Conservation (phyloP, 2,113 vertebrate species). For the Pipa parva region DNA sequence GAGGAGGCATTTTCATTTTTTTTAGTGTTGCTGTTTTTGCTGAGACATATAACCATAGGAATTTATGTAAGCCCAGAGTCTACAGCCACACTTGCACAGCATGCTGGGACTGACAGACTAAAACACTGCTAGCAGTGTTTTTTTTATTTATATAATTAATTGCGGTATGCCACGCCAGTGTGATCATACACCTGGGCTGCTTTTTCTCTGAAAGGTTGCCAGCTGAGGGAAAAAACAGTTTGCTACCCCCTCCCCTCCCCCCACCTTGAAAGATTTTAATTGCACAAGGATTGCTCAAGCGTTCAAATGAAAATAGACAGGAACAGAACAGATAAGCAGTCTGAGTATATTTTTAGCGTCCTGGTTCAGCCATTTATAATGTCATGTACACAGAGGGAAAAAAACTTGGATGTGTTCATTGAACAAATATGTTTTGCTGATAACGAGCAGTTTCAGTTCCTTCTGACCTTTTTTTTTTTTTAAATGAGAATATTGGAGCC, state of each 20-base stretch:
- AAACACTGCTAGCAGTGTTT: no score
- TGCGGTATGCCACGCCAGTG: no score
- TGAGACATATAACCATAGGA: no score
- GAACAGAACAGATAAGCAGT: conserved; percentile 4
- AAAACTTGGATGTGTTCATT: conserved; percentile 20
- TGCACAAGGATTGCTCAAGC: background rate
- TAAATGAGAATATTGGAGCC: background rate
- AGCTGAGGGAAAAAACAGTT: background rate
- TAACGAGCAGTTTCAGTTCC: conserved; percentile 24
- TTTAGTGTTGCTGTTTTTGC: no score
- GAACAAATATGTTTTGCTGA: conserved; percentile 33
- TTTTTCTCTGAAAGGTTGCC: background rate
- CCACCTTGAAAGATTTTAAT: no score
- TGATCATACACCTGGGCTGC: no score
- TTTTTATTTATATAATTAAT: no score
- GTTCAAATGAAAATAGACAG: background rate
- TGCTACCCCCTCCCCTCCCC: no score
- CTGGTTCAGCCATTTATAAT: conserved; percentile 12
- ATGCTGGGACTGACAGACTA: background rate
- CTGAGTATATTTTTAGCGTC: conserved; percentile 19
- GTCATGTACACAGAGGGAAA: conserved; percentile 2
- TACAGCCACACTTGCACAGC: no score
- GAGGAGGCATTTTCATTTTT: no score
- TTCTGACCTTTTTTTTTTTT: conserved; percentile 32
- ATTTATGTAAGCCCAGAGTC: no score